Conservation (phyloP, 2,888 invertebrate genomes). For the Scaptomyza reducta region DNA sequence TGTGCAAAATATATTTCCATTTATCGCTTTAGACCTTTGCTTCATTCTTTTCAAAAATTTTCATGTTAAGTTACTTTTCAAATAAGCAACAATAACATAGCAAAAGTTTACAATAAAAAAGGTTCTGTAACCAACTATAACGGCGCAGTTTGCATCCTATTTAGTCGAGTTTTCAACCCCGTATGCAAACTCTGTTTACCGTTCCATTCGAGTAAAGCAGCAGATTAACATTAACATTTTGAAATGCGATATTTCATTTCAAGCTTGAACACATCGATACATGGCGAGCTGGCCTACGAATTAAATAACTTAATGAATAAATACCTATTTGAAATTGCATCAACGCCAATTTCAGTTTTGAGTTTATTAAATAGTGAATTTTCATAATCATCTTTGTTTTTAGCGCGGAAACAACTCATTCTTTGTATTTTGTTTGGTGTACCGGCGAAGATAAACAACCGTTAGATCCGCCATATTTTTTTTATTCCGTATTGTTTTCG, state of each 20-base stretch:
- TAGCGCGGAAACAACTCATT: background rate
- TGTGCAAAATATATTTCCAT: too few relatives aligned
- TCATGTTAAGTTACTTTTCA: too few relatives aligned
- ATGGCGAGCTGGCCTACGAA: background rate
- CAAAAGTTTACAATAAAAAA: too few relatives aligned
- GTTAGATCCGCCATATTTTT: slow-evolving; percentile 42
- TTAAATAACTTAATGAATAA: background rate
- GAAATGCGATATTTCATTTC: background rate
- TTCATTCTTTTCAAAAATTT: too few relatives aligned
- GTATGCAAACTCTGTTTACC: background rate
- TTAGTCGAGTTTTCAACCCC: background rate
- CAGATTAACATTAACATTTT: slow-evolving; percentile 3
- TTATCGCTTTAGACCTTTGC: too few relatives aligned
- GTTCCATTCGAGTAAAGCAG: slow-evolving; percentile 3
- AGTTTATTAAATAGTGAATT: background rate
- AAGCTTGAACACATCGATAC: background rate
- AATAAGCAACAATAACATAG: too few relatives aligned
- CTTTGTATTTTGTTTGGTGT: background rate
- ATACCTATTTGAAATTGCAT: background rate
- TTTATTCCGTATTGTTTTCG: background rate
- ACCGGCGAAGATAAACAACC: slow-evolving; percentile 18
- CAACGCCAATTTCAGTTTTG: background rate
- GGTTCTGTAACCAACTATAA: background rate
- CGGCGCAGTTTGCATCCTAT: background rate
- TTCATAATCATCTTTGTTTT: background rate